phyloP scores from a whole-genome alignment of 2,888 invertebrate genomes.

The Cheilosia impressa region DNA sequence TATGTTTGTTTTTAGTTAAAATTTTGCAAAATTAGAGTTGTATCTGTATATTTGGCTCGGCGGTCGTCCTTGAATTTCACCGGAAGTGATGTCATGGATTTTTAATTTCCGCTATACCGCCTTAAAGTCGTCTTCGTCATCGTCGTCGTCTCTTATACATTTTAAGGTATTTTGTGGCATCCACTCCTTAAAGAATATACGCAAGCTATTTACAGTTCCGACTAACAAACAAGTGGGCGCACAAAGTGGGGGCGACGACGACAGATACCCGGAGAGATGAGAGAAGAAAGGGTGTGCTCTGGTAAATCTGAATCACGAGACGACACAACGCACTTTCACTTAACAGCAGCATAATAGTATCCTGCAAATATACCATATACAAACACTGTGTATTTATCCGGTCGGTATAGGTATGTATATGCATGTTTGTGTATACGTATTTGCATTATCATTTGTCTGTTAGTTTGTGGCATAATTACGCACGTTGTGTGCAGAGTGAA shows the following conservation, averaged over 20 bases:
- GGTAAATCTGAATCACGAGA: slow-evolving; percentile 75
- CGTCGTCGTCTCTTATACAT: slow-evolving; percentile 42
- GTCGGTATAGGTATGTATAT: slow-evolving; percentile 19
- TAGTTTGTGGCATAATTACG: slow-evolving; percentile 76
- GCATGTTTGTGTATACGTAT: slow-evolving; percentile 29
- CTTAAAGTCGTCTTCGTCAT: slow-evolving; percentile 46
- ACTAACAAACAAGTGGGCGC: slow-evolving; percentile 74
- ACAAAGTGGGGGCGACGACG: slow-evolving; percentile 31
- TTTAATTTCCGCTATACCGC: slow-evolving; percentile 64
- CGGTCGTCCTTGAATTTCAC: slow-evolving; percentile 68
- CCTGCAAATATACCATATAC: slow-evolving; percentile 68
- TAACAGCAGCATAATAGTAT: slow-evolving; percentile 75
- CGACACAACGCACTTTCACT: slow-evolving; percentile 76
- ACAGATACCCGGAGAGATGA: slow-evolving; percentile 50
- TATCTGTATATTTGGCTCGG: slow-evolving; percentile 29
- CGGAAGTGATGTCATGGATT: slow-evolving; percentile 73
- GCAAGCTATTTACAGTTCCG: slow-evolving; percentile 72
- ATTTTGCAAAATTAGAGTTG: slow-evolving; percentile 62
- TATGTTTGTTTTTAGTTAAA: slow-evolving; percentile 51
- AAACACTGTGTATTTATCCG: slow-evolving; percentile 54
- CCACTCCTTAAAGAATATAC: slow-evolving; percentile 71
- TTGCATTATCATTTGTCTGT: slow-evolving; percentile 74
- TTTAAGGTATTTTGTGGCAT: slow-evolving; percentile 58
- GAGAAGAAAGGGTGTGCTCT: slow-evolving; percentile 70
- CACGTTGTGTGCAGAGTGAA: slow-evolving; percentile 76